These are phyloP conservation scores for Pseudocheirus occidentalis DNA, from an alignment of 2,797 vertebrate genomes.

Conservation along the genomic window DNA sequence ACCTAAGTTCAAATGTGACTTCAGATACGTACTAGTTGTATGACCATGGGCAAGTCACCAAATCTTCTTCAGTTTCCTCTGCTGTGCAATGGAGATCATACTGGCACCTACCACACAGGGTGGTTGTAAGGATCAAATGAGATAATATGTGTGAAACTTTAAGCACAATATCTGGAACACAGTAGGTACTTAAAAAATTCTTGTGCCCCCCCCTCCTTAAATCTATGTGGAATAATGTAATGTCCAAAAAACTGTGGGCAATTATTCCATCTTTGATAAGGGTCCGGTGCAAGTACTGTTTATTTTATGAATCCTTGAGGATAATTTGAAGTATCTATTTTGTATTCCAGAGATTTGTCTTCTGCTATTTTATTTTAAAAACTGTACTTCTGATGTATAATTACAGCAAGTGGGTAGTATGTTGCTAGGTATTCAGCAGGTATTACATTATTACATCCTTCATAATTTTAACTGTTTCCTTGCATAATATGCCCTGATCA, in stretches of 20 bases:
- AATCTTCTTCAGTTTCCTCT: background rate
- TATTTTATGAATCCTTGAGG: background rate
- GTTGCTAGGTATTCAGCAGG: background rate
- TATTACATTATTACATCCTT: background rate
- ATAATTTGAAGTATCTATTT: background rate
- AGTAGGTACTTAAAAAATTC: background rate
- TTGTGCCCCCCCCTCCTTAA: background rate
- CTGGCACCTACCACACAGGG: background rate
- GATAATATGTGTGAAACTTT: background rate
- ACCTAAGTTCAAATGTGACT: background rate
- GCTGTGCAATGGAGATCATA: background rate
- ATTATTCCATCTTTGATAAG: background rate
- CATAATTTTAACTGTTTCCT: background rate
- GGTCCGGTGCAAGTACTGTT: background rate
- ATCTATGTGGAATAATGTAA: background rate
- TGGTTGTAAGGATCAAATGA: background rate
- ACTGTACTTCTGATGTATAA: background rate
- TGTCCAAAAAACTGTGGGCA: background rate
- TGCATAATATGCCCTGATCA: background rate
- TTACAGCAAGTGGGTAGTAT: background rate
- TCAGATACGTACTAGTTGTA: background rate
- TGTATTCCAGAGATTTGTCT: background rate
- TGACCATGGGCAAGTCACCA: background rate
- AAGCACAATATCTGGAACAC: background rate
- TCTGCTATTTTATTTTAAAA: background rate